These are phyloP conservation scores for Megaustenia siamemsis DNA, from an alignment of 2,888 invertebrate genomes.

Conservation along the genomic window DNA sequence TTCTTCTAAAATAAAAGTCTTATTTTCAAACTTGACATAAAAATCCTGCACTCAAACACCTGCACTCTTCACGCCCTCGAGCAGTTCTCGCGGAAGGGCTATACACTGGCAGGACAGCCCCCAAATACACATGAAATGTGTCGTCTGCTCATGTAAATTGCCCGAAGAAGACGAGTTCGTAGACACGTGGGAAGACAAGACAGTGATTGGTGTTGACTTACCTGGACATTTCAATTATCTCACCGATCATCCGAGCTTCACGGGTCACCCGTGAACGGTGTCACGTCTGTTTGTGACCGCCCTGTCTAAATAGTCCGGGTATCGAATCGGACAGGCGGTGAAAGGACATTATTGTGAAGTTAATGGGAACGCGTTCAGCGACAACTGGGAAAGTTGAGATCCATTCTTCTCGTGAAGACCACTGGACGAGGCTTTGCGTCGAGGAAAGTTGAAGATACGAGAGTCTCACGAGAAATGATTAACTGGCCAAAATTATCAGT, in stretches of 20 bases:
- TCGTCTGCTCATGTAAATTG: too few relatives aligned
- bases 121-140: too few relatives aligned
- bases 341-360: constrained; percentile 2
- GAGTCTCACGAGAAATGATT: not conserved
- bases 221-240: constrained; percentile 14
- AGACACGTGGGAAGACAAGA: not conserved
- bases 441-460: not conserved
- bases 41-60: too few relatives aligned
- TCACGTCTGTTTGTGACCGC: constrained; percentile 10
- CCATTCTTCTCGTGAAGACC: not conserved
- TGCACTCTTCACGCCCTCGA: too few relatives aligned
- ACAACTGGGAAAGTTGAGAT: not conserved
- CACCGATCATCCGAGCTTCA: not conserved
- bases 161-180: too few relatives aligned
- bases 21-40: too few relatives aligned
- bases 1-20: too few relatives aligned
- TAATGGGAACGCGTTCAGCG: constrained; percentile 15
- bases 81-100: too few relatives aligned
- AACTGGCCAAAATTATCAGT: not conserved
- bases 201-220: constrained; percentile 29
- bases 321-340: not conserved
- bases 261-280: constrained; percentile 4
- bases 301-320: constrained; percentile 3
- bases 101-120: too few relatives aligned
- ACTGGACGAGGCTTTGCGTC: not conserved